Evolutionary conservation across 1,140 invertebrate species (phyloP), one percentile per base, ranked within the genome.

Genomic region (Limonius californicus): DNA sequence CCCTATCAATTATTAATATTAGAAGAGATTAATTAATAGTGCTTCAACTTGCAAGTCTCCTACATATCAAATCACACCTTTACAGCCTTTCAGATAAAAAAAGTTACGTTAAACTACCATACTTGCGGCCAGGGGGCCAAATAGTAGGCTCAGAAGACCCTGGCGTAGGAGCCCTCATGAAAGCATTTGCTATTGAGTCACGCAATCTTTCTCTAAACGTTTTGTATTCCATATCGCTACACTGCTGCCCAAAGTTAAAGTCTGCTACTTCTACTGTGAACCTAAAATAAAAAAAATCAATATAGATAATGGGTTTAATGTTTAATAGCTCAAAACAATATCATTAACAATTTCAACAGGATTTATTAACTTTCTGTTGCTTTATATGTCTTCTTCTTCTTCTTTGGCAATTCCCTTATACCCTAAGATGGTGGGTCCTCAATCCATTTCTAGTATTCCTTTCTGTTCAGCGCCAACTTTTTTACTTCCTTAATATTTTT

Each of bases 191-290:
- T 63, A 94, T 83, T n/a, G 89, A 89, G 65, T 92, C 90, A 20
- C 85, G 78, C 1, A 94, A 79, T 43, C 91, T 80, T 70, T 92
- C 89, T 3, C 82, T 81, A 71, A 94, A 93, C 18, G 90, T 91
- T 79, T 92, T 92, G 70, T 92, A 92, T 64, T 92, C 90, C 75
- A 91, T 81, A 61, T 92, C 88, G 8, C 84, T 81, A 30, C 79
- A 82, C 74, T 84, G 84, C 66, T 90, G 85, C 0, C 90, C 89
- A 74, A 94, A 94, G 76, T 94, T 90, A 70, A 94, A 94, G 73
- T 94, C 88, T 0, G 91, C 91, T 1, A 92, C 90, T 80, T 94
- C 91, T 14, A 94, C 82, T 1, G 82, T 87, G 68, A 88, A 89
- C 66, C 90, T 89, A 64, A 69, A 60, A 62, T 68, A 70, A 63